Percentiles rank a stretch among this genome's conserved stretches.
phyloP scores from a whole-genome alignment of 2,113 vertebrate species.

The Lipotes vexillifer region DNA sequence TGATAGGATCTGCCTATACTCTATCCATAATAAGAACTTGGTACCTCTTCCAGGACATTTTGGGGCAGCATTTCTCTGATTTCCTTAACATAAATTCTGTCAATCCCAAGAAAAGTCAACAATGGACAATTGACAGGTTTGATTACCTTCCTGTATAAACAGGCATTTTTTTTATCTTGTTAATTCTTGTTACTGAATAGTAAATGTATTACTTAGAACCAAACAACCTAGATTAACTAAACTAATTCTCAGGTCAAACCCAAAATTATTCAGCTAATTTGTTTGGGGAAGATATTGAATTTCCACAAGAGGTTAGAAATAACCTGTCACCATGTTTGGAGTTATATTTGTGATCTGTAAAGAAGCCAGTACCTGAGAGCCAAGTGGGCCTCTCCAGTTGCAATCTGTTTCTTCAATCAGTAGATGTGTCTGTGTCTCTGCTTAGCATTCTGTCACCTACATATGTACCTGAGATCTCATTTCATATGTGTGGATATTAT shows the following conservation, averaged over 20 bases:
- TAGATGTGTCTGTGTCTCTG: neutral
- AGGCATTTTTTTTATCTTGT: neutral
- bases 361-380: neutral
- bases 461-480: neutral
- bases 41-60: neutral
- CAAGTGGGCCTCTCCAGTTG: neutral
- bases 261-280: neutral
- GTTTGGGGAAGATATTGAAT: neutral
- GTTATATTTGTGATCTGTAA: neutral
- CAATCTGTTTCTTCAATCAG: slow-evolving; percentile 15
- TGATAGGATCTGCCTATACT: neutral
- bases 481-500: neutral
- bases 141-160: neutral
- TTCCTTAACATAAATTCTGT: neutral
- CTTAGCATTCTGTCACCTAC: neutral
- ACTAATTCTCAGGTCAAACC: neutral
- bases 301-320: neutral
- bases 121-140: neutral
- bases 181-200: neutral
- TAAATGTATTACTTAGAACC: neutral
- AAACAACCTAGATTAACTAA: neutral
- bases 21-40: neutral
- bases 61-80: neutral
- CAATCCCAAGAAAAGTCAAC: neutral
- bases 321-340: slow-evolving; percentile 1